Percentiles rank a stretch among this genome's conserved stretches.
These are phyloP conservation scores for Limnephilus rhombicus DNA, from an alignment of 2,888 invertebrate species.

Conservation along the genomic window DNA sequence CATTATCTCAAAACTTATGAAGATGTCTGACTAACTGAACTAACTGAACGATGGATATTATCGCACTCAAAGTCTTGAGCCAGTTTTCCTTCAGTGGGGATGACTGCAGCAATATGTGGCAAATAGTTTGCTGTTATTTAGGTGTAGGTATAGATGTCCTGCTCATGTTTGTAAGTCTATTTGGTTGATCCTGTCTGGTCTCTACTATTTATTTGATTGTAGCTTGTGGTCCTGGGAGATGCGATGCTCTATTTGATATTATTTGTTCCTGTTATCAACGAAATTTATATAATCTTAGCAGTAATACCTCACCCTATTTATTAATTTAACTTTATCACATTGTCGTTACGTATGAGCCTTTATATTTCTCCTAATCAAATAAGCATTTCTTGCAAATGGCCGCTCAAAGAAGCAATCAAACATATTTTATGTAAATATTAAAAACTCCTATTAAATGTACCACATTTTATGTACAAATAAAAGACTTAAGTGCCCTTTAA, in stretches of 20 bases:
- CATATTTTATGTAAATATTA: slow-evolving; percentile 35
- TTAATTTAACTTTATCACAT: slow-evolving; percentile 8
- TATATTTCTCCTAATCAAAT: neutral
- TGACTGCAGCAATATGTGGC: neutral
- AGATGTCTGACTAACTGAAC: no score
- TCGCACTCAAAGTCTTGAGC: neutral
- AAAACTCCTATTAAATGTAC: slow-evolving; percentile 42
- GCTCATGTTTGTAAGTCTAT: slow-evolving; percentile 42
- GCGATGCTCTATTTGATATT: slow-evolving; percentile 45
- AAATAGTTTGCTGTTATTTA: slow-evolving; percentile 42
- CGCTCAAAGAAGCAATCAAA: slow-evolving; percentile 1
- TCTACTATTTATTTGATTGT: slow-evolving; percentile 41
- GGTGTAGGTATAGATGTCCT: slow-evolving; percentile 28
- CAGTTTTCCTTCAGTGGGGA: neutral
- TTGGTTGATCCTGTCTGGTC: slow-evolving; percentile 29
- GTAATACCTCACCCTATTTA: slow-evolving; percentile 49
- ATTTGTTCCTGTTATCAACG: slow-evolving; percentile 61
- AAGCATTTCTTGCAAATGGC: slow-evolving; percentile 14
- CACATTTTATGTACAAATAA: slow-evolving; percentile 32
- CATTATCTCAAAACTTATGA: no score
- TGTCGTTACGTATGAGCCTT: neutral
- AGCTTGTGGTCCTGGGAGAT: neutral
- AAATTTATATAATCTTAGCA: slow-evolving; percentile 53
- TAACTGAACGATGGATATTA: no score
- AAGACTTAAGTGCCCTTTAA: slow-evolving; percentile 33